Evolutionary conservation across 2,797 vertebrate genomes (phyloP), one percentile per base, ranked within the genome.

Genomic region (Anomalospiza imberbis): DNA sequence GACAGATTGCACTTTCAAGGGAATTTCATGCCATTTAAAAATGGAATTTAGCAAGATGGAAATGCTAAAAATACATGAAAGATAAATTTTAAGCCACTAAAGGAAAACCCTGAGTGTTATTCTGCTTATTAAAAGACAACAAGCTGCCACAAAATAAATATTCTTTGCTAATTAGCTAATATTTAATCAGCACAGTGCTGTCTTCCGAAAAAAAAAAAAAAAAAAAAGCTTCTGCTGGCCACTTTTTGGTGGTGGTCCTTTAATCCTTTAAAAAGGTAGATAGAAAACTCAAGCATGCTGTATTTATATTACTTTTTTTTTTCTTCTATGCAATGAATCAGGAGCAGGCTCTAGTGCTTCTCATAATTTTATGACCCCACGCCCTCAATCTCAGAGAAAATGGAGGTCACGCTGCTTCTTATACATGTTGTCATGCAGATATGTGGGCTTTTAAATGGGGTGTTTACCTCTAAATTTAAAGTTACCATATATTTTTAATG

Each of bases 21-120:
- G 88, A 93, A 58, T 44, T 84, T 73, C 22, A 21, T 83, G 40
- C 44, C 72, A 85, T 93, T 97, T 96, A 94, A 92, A 83, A 91
- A 88, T 67, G 84, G 94, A 95, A 94, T 89, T 90, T 89, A 93
- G 71, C 44, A 82, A 83, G n/a, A 95, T 45, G 17, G 51, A 96
- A 96, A 84, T 95, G 70, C 79, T 95, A 96, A 96, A 96, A 95
- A 93, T 93, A 83, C 68, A 32, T 70, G 86, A 93, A 97, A 95
- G 76, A 85, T 86, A 94, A 97, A 94, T 53, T 85, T 91, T 91
- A 94, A 80, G 24, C 71, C 25, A 77, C 47, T 81, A 36, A 45
- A 45, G 75, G 34, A 62, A 94, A 96, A 93, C 22, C 21, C 29
- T 47, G 47, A 21, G 19, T 95, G 70, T 53, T 63, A 81, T 91